Conservation (phyloP, 2,113 vertebrate species). For the Lophura nycthemera region DNA sequence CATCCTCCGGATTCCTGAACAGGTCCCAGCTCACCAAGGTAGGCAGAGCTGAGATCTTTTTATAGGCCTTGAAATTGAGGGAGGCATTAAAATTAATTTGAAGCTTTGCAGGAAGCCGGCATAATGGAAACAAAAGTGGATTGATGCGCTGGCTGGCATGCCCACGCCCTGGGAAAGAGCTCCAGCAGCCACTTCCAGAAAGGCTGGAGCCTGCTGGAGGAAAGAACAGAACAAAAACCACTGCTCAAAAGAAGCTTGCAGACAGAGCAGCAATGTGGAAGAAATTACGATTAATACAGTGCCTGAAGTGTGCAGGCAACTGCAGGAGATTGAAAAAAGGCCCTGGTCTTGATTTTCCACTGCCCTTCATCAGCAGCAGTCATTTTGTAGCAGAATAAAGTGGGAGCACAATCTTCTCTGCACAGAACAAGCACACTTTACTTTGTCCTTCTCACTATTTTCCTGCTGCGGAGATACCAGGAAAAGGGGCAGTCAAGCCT, state of each 20-base stretch:
- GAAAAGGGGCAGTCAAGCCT: constrained; percentile 8
- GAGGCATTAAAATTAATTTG: constrained; percentile 79
- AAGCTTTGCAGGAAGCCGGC: constrained; percentile 75
- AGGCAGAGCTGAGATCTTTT: constrained; percentile 62
- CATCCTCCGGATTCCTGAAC: constrained; percentile 41
- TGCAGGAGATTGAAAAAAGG: constrained; percentile 28
- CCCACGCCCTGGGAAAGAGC: constrained; percentile 65
- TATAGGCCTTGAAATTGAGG: constrained; percentile 69
- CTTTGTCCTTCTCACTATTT: neutral
- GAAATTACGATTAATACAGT: constrained; percentile 40
- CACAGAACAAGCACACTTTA: constrained; percentile 26
- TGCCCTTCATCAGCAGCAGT: neutral
- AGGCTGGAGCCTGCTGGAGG: constrained; percentile 36
- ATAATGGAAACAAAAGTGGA: constrained; percentile 77
- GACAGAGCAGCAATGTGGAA: constrained; percentile 35
- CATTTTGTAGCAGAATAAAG: constrained; percentile 11
- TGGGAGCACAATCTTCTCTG: neutral
- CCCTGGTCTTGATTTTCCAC: constrained; percentile 41
- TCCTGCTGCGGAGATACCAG: constrained; percentile 1
- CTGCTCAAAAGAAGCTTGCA: neutral
- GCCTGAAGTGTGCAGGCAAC: constrained; percentile 29
- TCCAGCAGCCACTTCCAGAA: constrained; percentile 51
- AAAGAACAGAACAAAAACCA: neutral
- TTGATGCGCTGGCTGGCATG: constrained; percentile 62
- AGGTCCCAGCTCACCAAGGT: constrained; percentile 63